Conservation (phyloP, 2,113 vertebrate species). For the Arvicanthis niloticus region DNA sequence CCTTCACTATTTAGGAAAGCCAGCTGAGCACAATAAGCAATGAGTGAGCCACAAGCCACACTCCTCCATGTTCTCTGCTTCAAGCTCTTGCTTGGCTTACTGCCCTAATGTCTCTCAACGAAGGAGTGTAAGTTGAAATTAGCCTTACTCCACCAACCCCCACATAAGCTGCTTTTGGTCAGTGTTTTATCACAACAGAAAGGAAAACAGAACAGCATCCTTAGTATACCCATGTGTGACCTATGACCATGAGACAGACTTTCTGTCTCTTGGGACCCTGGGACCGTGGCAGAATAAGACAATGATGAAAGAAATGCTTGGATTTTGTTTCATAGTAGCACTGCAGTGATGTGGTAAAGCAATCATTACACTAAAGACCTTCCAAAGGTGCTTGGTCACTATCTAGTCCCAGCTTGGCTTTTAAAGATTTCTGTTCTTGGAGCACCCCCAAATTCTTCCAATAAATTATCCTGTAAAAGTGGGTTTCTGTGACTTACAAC, state of each 20-base stretch:
- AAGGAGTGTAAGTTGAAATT: not conserved
- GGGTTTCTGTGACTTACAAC: not conserved
- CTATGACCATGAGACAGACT: not conserved
- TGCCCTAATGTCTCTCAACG: not conserved
- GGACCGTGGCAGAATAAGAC: not conserved
- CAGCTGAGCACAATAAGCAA: not conserved
- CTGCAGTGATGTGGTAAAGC: not conserved
- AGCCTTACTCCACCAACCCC: not conserved
- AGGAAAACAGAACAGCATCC: not conserved
- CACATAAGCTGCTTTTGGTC: not conserved
- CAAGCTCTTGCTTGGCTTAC: not conserved
- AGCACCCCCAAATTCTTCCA: not conserved
- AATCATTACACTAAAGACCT: not conserved
- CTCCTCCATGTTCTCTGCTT: not conserved
- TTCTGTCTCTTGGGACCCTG: not conserved
- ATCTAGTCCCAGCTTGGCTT: not conserved
- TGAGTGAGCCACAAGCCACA: not conserved
- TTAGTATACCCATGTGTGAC: not conserved
- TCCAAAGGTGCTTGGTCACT: not conserved
- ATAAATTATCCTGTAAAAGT: constrained; percentile 15
- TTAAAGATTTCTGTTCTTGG: not conserved
- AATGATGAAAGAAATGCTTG: not conserved
- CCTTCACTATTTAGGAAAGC: not conserved
- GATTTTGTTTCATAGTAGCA: not conserved
- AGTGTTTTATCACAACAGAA: not conserved